Evolutionary conservation across 2,797 vertebrate species (phyloP), one percentile per base, ranked within the genome.

Genomic region (Silurus aristotelis): DNA sequence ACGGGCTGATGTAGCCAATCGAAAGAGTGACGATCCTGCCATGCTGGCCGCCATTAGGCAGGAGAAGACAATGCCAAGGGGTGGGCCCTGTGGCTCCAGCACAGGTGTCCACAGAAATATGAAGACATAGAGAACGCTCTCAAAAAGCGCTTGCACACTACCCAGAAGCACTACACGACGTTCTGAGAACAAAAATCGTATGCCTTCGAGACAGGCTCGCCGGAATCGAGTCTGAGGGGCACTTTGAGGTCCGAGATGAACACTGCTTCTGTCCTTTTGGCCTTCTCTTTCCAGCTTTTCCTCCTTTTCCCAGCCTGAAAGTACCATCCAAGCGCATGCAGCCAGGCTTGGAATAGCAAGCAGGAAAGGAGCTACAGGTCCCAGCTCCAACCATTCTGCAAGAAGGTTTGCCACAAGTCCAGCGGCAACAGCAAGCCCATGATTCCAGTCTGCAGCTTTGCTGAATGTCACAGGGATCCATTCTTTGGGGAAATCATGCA

Each of bases 51-150:
- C 96, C 97, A 99, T 98, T 82, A 99, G 94, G 76, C 96, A 94
- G 75, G 98, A 97, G 89, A 99, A 99, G 52, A 98, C 93, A 2
- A 99, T 95, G 86, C 98, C 98, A 87, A 98, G 89, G 0, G 97
- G 97, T 22, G 97, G 95, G 2, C 96, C 96, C 0, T 98, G 94
- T n/a, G 97, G 96, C 87, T 98, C 97, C 86, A 99, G 90, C 8
- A 99, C 97, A 0, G 97, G 97, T 0, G 97, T 99, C 97, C 97
- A 99, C 46, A 99, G 94, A 90, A 99, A 99, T 87, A 99, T 94
- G 91, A 99, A 99, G 88, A 99, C 97, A 90, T 97, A 98, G 43
- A 98, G 93, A 67, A 98, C 96, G 52, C 97, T 98, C 92, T 99
- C 97, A 83, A 98, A 99, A 72, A 98, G 92, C 52, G 97, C 97